Evolutionary conservation across 2,888 invertebrate species (phyloP).

Genomic region (Camptogramma bilineatum): DNA sequence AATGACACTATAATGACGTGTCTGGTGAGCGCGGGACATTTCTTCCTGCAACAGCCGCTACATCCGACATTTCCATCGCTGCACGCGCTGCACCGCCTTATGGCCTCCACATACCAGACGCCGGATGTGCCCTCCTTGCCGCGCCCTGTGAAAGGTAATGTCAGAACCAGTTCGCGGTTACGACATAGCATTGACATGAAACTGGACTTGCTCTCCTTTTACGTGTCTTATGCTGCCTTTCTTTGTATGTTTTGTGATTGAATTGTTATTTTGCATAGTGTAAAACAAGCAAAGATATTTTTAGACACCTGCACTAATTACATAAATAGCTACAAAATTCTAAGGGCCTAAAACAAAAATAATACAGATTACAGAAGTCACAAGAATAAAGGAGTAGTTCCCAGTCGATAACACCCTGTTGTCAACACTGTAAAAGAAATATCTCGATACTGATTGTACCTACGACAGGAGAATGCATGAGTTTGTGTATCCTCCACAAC

Average conservation of each 20-base stretch:
- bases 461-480: too few relatives aligned
- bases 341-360: too few relatives aligned
- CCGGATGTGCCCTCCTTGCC: constrained; percentile 93
- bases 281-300: neutral
- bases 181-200: constrained; percentile 39
- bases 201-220: constrained; percentile 42
- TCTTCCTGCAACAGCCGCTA: constrained; percentile 97
- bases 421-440: too few relatives aligned
- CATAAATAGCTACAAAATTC: too few relatives aligned
- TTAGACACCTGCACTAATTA: neutral
- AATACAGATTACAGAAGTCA: too few relatives aligned
- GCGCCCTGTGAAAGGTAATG: constrained; percentile 90
- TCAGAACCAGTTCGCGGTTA: constrained; percentile 40
- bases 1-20: constrained; percentile 96
- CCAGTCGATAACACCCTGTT: too few relatives aligned
- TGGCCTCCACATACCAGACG: constrained; percentile 93
- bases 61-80: constrained; percentile 97
- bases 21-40: constrained; percentile 93
- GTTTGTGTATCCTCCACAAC: too few relatives aligned
- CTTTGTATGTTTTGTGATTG: constrained; percentile 18
- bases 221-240: constrained; percentile 19
- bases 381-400: too few relatives aligned
- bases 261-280: neutral
- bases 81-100: constrained; percentile 91
- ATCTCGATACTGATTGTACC: too few relatives aligned